Percentiles rank a stretch among this genome's conserved stretches.
These are phyloP conservation scores for Ophion ventricosus DNA, from an alignment of 2,888 invertebrate species.

Conservation along the genomic window DNA sequence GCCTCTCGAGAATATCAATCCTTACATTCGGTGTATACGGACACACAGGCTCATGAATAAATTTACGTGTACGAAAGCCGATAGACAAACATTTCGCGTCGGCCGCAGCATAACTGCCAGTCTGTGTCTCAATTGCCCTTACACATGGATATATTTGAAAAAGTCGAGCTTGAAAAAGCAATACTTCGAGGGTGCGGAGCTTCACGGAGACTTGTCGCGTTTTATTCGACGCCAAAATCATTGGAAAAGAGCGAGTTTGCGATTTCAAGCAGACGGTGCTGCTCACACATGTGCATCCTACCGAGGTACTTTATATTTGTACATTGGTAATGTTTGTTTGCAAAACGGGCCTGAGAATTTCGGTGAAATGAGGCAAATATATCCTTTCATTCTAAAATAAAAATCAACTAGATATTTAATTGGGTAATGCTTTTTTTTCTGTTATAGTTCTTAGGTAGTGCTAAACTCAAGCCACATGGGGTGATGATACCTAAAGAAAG, in stretches of 20 bases:
- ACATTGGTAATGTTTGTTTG: too few species aligned
- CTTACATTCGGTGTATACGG: constrained; percentile 8
- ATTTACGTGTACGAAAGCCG: constrained; percentile 48
- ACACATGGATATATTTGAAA: not conserved
- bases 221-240: not conserved
- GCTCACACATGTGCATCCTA: too few species aligned
- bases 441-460: too few species aligned
- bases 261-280: constrained; percentile 6
- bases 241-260: not conserved
- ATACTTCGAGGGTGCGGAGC: not conserved
- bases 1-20: constrained; percentile 51
- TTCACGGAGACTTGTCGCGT: constrained; percentile 1
- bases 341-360: too few species aligned
- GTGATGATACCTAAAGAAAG: too few species aligned
- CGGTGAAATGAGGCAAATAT: too few species aligned
- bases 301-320: too few species aligned
- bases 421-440: too few species aligned
- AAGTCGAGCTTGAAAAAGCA: not conserved
- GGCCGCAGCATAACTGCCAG: constrained; percentile 15
- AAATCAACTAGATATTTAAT: too few species aligned
- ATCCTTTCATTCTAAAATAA: too few species aligned
- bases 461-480: too few species aligned
- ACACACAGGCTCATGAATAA: constrained; percentile 44
- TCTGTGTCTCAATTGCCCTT: constrained; percentile 19
- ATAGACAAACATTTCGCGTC: constrained; percentile 33